Base-by-base conservation (phyloP, 2,888 invertebrate genomes). In the Eulithis prunata region DNA sequence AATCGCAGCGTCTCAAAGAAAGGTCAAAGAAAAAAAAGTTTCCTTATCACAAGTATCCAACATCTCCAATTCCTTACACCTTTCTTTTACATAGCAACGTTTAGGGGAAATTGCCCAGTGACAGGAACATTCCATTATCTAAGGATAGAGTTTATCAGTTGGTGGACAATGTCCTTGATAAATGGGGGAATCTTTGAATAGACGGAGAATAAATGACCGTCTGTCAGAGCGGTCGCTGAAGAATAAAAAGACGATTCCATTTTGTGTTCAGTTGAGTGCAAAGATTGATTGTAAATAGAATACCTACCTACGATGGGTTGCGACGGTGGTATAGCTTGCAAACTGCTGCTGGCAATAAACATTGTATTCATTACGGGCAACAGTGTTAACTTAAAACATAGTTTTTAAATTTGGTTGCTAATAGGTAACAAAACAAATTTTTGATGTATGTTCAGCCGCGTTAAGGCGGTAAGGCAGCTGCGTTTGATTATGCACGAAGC, bases 111-210 rank as follows among this genome's bases (percentile, higher is more conserved):
- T 46, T 57, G 59, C 21, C 36, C 13, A 52, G 45, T 54, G 46
- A 57, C 57, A 68, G 36, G 47, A 41, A 61, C 55, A 64, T 58
- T 53, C 61, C 61, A 64, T 64, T 64, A 62, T 68, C 64, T 68
- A 64, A 57, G 47, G 64, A 68, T 68, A 68, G 64, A 64, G 64
- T 68, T 68, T 68, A 68, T 67, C 66, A 64, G 54, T 57, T 43
- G 13, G 61, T 36, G 57, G 64, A 64, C 64, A 64, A 68, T 68
- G 68, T 64, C 55, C 51, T 61, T 68, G 64, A 64, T 68, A 64
- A 61, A 68, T 68, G 68, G 61, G 61, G 57, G 64, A 52, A 64
- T 64, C 68, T 64, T 58, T 64, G 68, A 64, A 68, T 64, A 56
- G 59, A 68, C 54, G 57, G 58, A 41, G 41, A 62, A 68, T 64